A percentile compares a stretch with the other conserved stretches of the same genome.
Evolutionary conservation across 2,113 vertebrate genomes (phyloP).

Genomic region (Dromaius novaehollandiae): DNA sequence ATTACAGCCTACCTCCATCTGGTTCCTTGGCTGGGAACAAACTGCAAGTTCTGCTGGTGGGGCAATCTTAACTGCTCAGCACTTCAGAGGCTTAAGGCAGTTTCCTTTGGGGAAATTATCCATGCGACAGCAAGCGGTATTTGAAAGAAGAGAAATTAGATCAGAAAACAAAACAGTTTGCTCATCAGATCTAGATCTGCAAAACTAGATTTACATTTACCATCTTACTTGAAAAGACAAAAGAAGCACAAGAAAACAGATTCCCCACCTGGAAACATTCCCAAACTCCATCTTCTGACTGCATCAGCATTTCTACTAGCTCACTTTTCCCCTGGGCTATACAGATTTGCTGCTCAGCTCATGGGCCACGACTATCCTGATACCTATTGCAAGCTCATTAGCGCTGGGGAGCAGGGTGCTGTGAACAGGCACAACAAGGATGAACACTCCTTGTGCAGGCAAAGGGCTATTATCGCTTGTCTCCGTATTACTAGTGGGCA

Average conservation of each 20-base stretch:
- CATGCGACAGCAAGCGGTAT: fast-evolving
- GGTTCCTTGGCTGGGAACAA: background rate
- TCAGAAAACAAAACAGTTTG: background rate
- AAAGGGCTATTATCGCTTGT: background rate
- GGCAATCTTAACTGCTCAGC: background rate
- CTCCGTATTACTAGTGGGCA: background rate
- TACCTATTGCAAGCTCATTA: background rate
- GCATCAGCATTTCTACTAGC: background rate
- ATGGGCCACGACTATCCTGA: background rate
- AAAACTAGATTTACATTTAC: background rate
- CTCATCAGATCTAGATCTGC: background rate
- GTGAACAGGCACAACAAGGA: background rate
- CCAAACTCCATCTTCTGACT: background rate
- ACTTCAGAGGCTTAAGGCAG: background rate
- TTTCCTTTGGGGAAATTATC: background rate
- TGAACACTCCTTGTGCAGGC: background rate
- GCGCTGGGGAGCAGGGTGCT: background rate
- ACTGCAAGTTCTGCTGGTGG: background rate
- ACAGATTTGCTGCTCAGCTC: background rate
- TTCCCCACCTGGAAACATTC: background rate
- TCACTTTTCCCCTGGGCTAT: background rate
- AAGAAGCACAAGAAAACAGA: background rate
- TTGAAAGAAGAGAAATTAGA: background rate
- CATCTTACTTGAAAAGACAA: background rate
- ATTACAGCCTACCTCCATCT: constrained; percentile 20